Evolutionary conservation across 2,888 invertebrate genomes (phyloP).

Genomic region (Lagria hirta): DNA sequence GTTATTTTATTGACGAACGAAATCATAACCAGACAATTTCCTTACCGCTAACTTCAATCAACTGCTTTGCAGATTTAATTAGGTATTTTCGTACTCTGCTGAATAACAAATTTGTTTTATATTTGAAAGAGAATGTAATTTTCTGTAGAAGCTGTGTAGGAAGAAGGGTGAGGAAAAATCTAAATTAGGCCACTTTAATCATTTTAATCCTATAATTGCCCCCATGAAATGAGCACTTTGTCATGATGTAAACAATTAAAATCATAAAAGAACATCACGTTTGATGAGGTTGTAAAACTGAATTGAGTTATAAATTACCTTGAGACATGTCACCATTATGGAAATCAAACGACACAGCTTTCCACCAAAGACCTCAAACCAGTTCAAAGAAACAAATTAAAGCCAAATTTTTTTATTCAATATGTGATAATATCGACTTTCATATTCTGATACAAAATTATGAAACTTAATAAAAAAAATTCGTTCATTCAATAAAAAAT

Average conservation of each 20-base stretch:
- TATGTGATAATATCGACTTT: not conserved
- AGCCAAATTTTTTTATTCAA: constrained; percentile 8
- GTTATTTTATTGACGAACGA: too few species aligned
- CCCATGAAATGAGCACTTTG: constrained; percentile 16
- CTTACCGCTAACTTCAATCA: too few species aligned
- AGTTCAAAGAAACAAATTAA: too few species aligned
- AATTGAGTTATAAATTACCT: constrained; percentile 18
- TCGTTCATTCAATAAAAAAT: too few species aligned
- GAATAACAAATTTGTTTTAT: too few species aligned
- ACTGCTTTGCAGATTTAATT: too few species aligned
- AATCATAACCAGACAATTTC: too few species aligned
- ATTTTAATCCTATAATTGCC: constrained; percentile 15
- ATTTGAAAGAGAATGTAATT: not conserved
- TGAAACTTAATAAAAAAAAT: constrained; percentile 24
- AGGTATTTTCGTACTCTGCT: too few species aligned
- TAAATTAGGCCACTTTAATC: constrained; percentile 11
- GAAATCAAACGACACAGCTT: constrained; percentile 10
- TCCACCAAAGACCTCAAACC: constrained; percentile 2
- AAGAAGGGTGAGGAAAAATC: too few species aligned
- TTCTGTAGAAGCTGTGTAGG: constrained; percentile 7
- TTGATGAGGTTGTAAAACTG: constrained; percentile 16
- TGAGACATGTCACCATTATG: constrained; percentile 18
- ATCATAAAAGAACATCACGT: constrained; percentile 18
- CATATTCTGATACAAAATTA: not conserved
- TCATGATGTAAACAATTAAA: constrained; percentile 22